Percentiles rank a stretch among this genome's conserved stretches.
These are phyloP conservation scores for Allolobophora icterica DNA, from an alignment of 2,888 invertebrate species.

Conservation along the genomic window DNA sequence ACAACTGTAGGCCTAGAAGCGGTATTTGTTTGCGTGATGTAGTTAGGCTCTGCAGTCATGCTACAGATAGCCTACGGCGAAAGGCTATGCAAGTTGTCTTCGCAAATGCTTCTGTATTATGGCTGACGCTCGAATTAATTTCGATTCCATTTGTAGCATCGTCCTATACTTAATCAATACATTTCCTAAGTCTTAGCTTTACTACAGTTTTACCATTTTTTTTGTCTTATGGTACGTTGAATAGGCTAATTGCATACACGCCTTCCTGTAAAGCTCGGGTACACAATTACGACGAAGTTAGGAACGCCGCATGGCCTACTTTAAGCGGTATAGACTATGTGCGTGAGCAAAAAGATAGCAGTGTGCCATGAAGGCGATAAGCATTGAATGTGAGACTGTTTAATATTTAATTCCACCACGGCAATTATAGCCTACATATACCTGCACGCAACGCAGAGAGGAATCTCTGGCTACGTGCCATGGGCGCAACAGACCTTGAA, in stretches of 20 bases:
- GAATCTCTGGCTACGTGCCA: background rate
- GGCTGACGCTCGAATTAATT: no score
- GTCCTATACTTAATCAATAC: no score
- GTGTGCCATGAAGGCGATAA: background rate
- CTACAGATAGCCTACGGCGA: background rate
- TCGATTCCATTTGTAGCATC: background rate
- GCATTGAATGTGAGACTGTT: background rate
- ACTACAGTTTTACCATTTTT: background rate
- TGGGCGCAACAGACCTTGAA: no score
- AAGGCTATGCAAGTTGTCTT: background rate
- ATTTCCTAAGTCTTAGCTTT: background rate
- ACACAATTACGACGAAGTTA: no score
- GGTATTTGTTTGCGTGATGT: background rate
- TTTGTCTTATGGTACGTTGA: no score
- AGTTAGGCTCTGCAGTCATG: background rate
- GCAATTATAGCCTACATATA: background rate
- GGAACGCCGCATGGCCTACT: no score
- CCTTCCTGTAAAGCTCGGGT: no score
- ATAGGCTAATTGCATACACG: no score
- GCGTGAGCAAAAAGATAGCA: background rate
- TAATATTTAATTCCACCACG: background rate
- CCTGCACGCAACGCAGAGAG: background rate
- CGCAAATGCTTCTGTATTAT: no score
- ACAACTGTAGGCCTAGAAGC: background rate
- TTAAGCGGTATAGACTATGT: background rate